Conservation (phyloP, 2,113 vertebrate genomes). For the Bufo gargarizans region DNA sequence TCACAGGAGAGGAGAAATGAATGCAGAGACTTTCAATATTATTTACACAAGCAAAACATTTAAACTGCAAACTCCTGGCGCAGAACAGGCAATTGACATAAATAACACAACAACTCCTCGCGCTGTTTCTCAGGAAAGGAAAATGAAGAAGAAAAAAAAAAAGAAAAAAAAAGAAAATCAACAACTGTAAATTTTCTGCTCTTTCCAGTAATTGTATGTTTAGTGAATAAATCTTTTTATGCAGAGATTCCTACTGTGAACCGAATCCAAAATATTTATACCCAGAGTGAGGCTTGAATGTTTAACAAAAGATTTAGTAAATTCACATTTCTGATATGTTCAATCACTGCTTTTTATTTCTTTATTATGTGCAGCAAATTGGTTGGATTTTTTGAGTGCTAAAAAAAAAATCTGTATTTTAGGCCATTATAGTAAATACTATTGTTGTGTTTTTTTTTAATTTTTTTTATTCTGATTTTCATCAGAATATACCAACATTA, state of each 20-base stretch:
- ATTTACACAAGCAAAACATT: slow-evolving; percentile 24
- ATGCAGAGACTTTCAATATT: slow-evolving; percentile 11
- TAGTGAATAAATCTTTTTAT: slow-evolving; percentile 45
- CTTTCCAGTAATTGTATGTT: slow-evolving; percentile 27
- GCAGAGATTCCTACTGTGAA: slow-evolving; percentile 28
- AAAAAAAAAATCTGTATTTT: slow-evolving; percentile 9
- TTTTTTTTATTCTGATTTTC: not conserved
- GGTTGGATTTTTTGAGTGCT: slow-evolving; percentile 4
- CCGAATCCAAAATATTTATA: slow-evolving; percentile 45
- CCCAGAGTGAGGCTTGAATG: not conserved
- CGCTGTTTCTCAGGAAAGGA: not conserved
- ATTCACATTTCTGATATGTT: slow-evolving; percentile 14
- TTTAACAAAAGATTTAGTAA: slow-evolving; percentile 34
- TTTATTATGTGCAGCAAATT: slow-evolving; percentile 5
- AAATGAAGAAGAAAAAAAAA: not conserved
- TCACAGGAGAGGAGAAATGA: not conserved
- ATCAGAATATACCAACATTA: not conserved
- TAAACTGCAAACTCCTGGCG: slow-evolving; percentile 28
- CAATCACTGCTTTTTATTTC: slow-evolving; percentile 32
- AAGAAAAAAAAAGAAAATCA: slow-evolving; percentile 27
- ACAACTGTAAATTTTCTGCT: slow-evolving; percentile 28
- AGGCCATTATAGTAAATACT: slow-evolving; percentile 1
- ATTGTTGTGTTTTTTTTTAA: not conserved
- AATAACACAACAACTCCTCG: slow-evolving; percentile 10
- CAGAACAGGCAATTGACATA: slow-evolving; percentile 23